Percentiles rank a stretch among this genome's conserved stretches.
Evolutionary conservation across 2,888 invertebrate genomes (phyloP).

Genomic region (Agapostemon virescens): DNA sequence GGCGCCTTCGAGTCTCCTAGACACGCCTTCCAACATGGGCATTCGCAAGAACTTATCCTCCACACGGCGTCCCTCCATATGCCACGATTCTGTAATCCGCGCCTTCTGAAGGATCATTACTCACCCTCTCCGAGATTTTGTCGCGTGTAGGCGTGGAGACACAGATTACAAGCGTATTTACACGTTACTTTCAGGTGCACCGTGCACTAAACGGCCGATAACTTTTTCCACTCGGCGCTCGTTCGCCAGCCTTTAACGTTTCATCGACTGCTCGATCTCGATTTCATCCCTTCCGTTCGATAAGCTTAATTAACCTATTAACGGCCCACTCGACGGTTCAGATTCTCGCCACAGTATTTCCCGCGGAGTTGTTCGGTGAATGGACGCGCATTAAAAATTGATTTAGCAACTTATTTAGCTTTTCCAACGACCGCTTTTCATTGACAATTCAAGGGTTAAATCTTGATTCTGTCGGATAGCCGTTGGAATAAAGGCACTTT

Average conservation of each 20-base stretch:
- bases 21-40: conserved; percentile 66
- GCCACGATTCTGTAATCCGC: conserved; percentile 76
- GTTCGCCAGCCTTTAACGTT: neutral
- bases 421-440: neutral
- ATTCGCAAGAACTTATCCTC: conserved; percentile 65
- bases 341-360: neutral
- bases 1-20: conserved; percentile 77
- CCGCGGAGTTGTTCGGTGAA: neutral
- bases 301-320: conserved; percentile 5
- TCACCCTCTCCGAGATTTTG: conserved; percentile 55
- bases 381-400: neutral
- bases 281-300: neutral
- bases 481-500: neutral
- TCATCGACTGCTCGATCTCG: neutral
- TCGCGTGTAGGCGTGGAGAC: conserved; percentile 37
- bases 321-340: neutral
- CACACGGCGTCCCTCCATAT: conserved; percentile 67
- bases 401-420: neutral
- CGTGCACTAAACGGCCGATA: conserved; percentile 10
- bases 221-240: neutral
- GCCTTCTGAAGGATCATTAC: conserved; percentile 66
- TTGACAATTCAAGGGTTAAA: neutral
- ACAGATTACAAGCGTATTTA: conserved; percentile 50
- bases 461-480: neutral
- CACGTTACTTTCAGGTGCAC: conserved; percentile 25